These are phyloP conservation scores for Diabrotica undecimpunctata DNA, from an alignment of 1,140 invertebrate genomes.

Conservation along the genomic window DNA sequence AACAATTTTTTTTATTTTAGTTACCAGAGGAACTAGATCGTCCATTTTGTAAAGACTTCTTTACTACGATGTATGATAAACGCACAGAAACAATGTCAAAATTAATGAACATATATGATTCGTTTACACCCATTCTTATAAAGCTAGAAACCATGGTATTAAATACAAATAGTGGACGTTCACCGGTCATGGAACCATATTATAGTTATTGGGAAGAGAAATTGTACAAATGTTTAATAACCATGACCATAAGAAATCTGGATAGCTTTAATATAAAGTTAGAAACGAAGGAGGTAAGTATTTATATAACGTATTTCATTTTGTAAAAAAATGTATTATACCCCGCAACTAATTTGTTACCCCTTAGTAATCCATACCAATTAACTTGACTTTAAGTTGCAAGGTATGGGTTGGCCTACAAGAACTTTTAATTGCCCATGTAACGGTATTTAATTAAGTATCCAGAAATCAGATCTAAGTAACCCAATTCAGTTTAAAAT, in stretches of 20 bases:
- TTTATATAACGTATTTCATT: background rate
- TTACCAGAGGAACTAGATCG: slow-evolving; percentile 8
- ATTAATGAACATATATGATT: slow-evolving; percentile 67
- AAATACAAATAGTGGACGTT: slow-evolving; percentile 61
- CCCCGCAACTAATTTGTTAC: too few species aligned
- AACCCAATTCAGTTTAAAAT: too few species aligned
- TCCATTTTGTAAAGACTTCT: slow-evolving; percentile 53
- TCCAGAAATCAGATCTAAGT: too few species aligned
- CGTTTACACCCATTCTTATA: slow-evolving; percentile 70
- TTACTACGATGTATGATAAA: slow-evolving; percentile 62
- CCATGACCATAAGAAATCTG: slow-evolving; percentile 67
- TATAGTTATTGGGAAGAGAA: slow-evolving; percentile 69
- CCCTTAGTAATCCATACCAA: too few species aligned
- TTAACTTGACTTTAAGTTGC: too few species aligned
- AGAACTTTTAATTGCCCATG: too few species aligned
- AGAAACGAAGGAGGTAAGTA: slow-evolving; percentile 50
- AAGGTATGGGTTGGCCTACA: too few species aligned
- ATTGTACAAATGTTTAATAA: slow-evolving; percentile 59
- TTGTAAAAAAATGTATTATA: background rate
- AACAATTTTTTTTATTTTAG: background rate
- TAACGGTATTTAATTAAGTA: too few species aligned
- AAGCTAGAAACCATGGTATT: slow-evolving; percentile 77
- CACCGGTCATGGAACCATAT: slow-evolving; percentile 61
- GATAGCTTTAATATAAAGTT: slow-evolving; percentile 65
- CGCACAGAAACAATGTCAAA: slow-evolving; percentile 62